Conservation (phyloP, 2,888 invertebrate genomes). For the Calliphora vomitoria region DNA sequence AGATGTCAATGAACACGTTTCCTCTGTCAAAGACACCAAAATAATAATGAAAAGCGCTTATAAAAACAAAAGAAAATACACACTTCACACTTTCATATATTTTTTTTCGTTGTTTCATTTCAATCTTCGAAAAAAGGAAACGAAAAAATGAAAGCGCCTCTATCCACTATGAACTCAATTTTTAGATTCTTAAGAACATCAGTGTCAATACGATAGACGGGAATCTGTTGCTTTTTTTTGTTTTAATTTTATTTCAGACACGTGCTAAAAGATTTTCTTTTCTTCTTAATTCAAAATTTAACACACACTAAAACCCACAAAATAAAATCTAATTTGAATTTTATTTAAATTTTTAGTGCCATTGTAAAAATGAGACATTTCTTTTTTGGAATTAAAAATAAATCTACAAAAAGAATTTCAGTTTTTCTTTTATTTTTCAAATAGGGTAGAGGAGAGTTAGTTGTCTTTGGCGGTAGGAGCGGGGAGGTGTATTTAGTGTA, state of each 20-base stretch:
- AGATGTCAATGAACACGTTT: conserved; percentile 71
- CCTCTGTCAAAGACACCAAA: conserved; percentile 43
- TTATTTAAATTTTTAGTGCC: conserved; percentile 5
- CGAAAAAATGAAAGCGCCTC: conserved; percentile 43
- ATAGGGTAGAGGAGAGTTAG: neutral
- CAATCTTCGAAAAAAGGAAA: neutral
- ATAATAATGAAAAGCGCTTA: neutral
- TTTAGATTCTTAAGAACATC: conserved; percentile 29
- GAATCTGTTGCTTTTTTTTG: conserved; percentile 22
- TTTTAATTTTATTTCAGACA: conserved; percentile 48
- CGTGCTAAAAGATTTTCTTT: conserved; percentile 60
- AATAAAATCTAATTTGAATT: conserved; percentile 54
- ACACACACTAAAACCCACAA: neutral
- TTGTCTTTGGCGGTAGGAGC: neutral
- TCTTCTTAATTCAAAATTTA: conserved; percentile 13
- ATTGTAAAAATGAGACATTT: conserved; percentile 52
- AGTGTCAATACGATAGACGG: conserved; percentile 42
- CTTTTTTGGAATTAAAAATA: conserved; percentile 66
- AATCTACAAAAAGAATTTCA: conserved; percentile 20
- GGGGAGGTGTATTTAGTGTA: neutral
- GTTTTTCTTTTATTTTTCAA: neutral
- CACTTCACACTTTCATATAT: conserved; percentile 49
- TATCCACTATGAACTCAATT: conserved; percentile 48
- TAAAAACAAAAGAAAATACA: neutral
- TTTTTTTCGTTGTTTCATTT: neutral